These are phyloP conservation scores for Rhogogaster chlorosoma DNA, from an alignment of 2,888 invertebrate species.

Conservation along the genomic window DNA sequence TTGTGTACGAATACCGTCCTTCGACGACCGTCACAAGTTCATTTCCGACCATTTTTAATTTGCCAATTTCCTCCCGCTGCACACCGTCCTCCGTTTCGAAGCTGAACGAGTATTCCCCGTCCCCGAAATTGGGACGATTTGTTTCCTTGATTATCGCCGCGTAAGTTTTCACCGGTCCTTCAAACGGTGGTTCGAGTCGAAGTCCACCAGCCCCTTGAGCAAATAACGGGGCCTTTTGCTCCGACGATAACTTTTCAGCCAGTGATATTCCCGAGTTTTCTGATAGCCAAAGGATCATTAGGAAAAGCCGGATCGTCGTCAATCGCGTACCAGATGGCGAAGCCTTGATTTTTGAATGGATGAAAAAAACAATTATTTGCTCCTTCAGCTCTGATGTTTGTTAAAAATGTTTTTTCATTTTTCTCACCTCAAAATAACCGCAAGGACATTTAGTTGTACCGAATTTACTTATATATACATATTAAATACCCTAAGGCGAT, in stretches of 20 bases:
- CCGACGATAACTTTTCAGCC: conserved; percentile 68
- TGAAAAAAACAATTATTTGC: neutral
- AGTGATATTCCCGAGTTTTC: neutral
- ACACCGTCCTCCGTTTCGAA: conserved; percentile 64
- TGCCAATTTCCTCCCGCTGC: conserved; percentile 67
- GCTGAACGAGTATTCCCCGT: conserved; percentile 40
- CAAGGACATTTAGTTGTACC: neutral
- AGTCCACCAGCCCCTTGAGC: conserved; percentile 72
- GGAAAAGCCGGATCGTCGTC: neutral
- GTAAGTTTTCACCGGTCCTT: conserved; percentile 49
- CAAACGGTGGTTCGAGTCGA: conserved; percentile 66
- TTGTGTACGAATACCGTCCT: conserved; percentile 71
- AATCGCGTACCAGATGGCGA: neutral
- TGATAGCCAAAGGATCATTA: neutral
- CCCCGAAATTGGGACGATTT: conserved; percentile 27
- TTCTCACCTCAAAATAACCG: neutral
- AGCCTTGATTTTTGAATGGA: conserved; percentile 2
- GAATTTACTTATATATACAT: neutral
- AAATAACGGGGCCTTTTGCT: conserved; percentile 70
- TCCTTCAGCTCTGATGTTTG: neutral
- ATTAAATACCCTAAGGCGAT: neutral
- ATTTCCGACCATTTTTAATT: conserved; percentile 70
- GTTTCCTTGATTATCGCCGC: neutral
- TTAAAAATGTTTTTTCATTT: neutral
- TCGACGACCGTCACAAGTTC: conserved; percentile 69